These are phyloP conservation scores for Pseudochirops cupreus DNA, from an alignment of 2,797 vertebrate species.

Conservation along the genomic window DNA sequence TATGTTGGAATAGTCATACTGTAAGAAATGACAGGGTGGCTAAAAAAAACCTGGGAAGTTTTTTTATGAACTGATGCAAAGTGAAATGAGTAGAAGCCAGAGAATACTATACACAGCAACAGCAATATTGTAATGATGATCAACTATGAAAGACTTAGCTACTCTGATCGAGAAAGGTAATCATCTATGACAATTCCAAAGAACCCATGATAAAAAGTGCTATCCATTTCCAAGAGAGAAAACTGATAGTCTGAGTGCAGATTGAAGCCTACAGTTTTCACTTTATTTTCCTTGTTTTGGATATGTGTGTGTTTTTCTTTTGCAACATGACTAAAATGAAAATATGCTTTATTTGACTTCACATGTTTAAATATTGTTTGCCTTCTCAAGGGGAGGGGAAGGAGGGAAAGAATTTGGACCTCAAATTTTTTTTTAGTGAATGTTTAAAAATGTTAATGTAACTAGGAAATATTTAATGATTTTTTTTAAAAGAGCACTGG, in stretches of 20 bases:
- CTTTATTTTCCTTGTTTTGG: neutral
- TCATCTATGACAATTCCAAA: neutral
- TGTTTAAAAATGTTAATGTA: neutral
- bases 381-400: neutral
- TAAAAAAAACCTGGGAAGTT: neutral
- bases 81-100: neutral
- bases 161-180: neutral
- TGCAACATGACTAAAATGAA: neutral
- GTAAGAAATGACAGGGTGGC: neutral
- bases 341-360: neutral
- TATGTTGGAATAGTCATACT: neutral
- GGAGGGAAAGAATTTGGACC: neutral
- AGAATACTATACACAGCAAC: neutral
- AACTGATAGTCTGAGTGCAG: neutral
- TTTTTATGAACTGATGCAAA: neutral
- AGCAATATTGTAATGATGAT: neutral
- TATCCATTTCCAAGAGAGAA: neutral
- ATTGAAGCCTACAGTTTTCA: neutral
- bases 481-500: neutral
- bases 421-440: neutral
- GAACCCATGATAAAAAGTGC: neutral
- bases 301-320: neutral
- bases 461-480: neutral
- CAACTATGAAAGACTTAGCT: neutral
- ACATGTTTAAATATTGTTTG: neutral